phyloP scores from a whole-genome alignment of 1,140 invertebrate genomes.

The Aleiodes sp. region DNA sequence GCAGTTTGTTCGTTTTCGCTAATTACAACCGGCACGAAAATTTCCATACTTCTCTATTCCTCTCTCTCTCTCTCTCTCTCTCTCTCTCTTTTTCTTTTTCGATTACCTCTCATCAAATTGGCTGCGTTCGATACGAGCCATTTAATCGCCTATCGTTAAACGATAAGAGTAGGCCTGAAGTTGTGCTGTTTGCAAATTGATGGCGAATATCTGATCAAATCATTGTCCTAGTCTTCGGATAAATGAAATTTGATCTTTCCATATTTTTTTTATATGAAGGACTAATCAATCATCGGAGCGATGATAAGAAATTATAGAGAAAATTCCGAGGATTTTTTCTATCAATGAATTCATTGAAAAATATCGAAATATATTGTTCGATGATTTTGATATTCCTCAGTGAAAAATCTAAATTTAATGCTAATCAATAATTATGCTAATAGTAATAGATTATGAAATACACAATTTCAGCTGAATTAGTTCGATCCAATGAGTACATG shows the following conservation, averaged over 20 bases:
- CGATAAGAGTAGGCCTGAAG: not conserved
- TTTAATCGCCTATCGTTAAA: constrained; percentile 23
- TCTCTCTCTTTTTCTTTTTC: not conserved
- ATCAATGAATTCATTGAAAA: no score
- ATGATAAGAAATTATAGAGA: not conserved
- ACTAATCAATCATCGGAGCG: not conserved
- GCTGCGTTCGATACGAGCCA: constrained; percentile 12
- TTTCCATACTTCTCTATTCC: not conserved
- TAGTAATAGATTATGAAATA: constrained; percentile 8
- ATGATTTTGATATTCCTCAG: not conserved
- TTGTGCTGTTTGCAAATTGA: not conserved
- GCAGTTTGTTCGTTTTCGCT: constrained; percentile 3
- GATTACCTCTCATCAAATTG: constrained; percentile 20
- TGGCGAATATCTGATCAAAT: not conserved
- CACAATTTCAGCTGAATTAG: not conserved
- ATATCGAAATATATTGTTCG: not conserved
- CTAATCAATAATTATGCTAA: no score
- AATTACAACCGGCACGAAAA: constrained; percentile 17
- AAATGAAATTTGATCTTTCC: not conserved
- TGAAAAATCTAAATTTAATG: not conserved
- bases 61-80: not conserved
- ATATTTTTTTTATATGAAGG: not conserved
- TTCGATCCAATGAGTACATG: constrained; percentile 21
- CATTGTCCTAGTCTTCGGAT: not conserved
- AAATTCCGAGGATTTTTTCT: no score